Percentiles rank a stretch among this genome's conserved stretches.
These are phyloP conservation scores for Xanthorhoe spadicearia DNA, from an alignment of 2,888 invertebrate species.

Conservation along the genomic window DNA sequence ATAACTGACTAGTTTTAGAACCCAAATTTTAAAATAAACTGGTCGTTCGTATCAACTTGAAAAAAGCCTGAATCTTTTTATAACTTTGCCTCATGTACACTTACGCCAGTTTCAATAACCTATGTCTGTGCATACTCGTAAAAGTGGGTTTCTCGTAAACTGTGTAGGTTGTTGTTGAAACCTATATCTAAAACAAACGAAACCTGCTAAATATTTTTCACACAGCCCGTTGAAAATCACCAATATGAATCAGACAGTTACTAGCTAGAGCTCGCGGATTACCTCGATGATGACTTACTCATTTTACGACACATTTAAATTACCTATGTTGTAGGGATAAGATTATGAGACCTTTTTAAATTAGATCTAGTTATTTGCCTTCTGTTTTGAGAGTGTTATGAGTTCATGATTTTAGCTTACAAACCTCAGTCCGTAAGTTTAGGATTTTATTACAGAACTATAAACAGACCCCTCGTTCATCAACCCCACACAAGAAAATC, in stretches of 20 bases:
- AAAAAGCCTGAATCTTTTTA: no score
- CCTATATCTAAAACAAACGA: slow-evolving; percentile 10
- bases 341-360: no score
- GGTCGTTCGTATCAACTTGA: no score
- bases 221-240: slow-evolving; percentile 33
- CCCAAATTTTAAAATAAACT: no score
- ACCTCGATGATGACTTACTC: background rate
- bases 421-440: background rate
- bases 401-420: background rate
- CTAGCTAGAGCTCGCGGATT: background rate
- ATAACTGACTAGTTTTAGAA: no score
- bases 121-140: background rate
- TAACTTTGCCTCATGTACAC: no score
- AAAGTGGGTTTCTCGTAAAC: slow-evolving; percentile 16
- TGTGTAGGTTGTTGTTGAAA: slow-evolving; percentile 37
- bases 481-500: slow-evolving; percentile 66
- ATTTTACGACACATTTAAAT: background rate
- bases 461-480: slow-evolving; percentile 36
- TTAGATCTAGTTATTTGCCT: no score
- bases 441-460: slow-evolving; percentile 33
- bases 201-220: slow-evolving; percentile 31
- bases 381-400: background rate
- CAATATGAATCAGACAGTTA: background rate
- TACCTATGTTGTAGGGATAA: no score
- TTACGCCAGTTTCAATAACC: no score